Base-by-base conservation (phyloP, 2,113 vertebrate genomes). In the Arothron firmamentum region DNA sequence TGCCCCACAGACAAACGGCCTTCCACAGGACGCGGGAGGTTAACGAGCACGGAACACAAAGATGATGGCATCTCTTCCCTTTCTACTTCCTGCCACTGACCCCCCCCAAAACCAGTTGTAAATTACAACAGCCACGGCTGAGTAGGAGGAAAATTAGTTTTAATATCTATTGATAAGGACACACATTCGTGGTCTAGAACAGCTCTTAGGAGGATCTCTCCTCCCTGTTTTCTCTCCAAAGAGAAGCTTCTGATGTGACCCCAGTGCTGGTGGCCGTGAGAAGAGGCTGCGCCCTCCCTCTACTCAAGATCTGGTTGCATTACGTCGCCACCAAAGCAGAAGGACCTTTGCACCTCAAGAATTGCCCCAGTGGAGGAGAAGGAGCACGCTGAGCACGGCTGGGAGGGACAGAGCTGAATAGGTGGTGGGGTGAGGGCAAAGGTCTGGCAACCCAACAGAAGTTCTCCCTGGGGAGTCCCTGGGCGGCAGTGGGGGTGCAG, bases 381-480 rank as follows among this genome's bases (percentile, higher is more conserved):
- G 82, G 75, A 74, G 74, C 72, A 77, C 79, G 83, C 74, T 81
- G 83, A 75, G 67, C 79, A 78, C 76, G 81, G 86, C 75, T 64
- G 63, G 78, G 65, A 73, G 78, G 82, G 76, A 62, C 63, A 21
- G 54, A 54, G 81, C 82, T 83, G 85, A 88, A 87, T 87, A 66
- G 81, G 73, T 72, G 70, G 81, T 77, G 80, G 82, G 84, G 56
- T 67, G 82, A 80, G 72, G 69, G 53, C 21, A 72, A 76, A 75
- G 85, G 80, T 82, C 80, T 68, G 74, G 69, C 79, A 83, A 82
- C 73, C 83, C 88, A 86, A 90, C 90, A 90, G 85, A 89, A 88
- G 89, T 83, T 87, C 86, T 89, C 89, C 72, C 89, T 74, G 79
- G 89, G 89, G 88, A 88, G 83, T 85, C 84, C 81, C 78, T 78